Evolutionary conservation across 2,113 vertebrate species (phyloP).

Genomic region (Melanerpes formicivorus): DNA sequence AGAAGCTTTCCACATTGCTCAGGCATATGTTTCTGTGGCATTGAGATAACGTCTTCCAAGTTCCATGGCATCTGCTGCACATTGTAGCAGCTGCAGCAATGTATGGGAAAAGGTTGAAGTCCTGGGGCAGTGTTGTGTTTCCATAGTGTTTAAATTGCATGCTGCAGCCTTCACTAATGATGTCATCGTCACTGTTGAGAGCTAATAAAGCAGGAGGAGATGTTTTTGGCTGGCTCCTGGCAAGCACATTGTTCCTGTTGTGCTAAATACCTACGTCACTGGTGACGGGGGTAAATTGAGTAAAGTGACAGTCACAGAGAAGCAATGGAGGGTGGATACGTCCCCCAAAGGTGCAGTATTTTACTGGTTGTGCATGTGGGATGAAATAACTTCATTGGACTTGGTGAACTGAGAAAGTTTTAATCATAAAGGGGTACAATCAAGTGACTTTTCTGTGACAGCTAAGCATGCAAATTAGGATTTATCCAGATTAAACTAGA

Average conservation of each 20-base stretch:
- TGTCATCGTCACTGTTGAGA: background rate
- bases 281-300: background rate
- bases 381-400: background rate
- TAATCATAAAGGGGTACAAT: background rate
- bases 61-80: background rate
- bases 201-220: background rate
- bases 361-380: background rate
- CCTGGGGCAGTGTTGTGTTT: constrained; percentile 32
- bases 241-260: background rate
- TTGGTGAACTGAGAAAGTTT: background rate
- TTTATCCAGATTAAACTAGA: background rate
- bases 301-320: background rate
- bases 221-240: background rate
- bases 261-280: accelerated
- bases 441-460: background rate
- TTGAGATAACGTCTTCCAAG: constrained; percentile 23
- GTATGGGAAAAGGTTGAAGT: background rate
- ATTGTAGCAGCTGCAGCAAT: background rate
- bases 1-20: background rate
- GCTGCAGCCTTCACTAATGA: background rate
- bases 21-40: background rate
- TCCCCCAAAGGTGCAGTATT: background rate
- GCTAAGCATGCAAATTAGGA: background rate
- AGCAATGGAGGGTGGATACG: background rate
- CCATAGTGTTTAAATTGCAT: background rate